phyloP scores from a whole-genome alignment of 2,888 invertebrate species.

The Eubasilissa splendida region DNA sequence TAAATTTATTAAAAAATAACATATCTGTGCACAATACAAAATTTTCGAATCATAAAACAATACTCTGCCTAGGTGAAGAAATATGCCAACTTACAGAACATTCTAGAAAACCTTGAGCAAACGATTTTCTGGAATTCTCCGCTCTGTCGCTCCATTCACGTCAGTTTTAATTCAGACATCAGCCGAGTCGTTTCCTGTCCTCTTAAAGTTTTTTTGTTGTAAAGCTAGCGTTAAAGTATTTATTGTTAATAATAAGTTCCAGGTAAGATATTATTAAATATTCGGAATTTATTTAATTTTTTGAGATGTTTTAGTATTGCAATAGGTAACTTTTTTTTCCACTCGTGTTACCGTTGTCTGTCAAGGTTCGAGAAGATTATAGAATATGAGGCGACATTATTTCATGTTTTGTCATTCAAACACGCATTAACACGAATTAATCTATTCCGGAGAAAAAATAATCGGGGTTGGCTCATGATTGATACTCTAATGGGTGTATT shows the following conservation, averaged over 20 bases:
- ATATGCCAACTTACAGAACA: constrained; percentile 29
- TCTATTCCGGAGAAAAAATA: background rate
- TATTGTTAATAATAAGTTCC: constrained; percentile 29
- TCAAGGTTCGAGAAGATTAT: constrained; percentile 53
- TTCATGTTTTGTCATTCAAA: constrained; percentile 36
- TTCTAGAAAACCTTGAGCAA: constrained; percentile 42
- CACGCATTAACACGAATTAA: background rate
- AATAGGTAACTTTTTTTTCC: background rate
- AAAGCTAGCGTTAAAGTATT: constrained; percentile 14
- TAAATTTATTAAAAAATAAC: too few relatives aligned
- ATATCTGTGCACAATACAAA: too few relatives aligned
- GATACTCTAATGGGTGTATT: background rate
- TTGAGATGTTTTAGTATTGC: background rate
- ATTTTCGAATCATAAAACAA: too few relatives aligned
- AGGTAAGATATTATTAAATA: constrained; percentile 1
- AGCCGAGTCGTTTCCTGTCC: background rate
- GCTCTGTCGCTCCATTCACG: constrained; percentile 40
- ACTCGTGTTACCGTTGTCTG: constrained; percentile 28
- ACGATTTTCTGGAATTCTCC: constrained; percentile 23
- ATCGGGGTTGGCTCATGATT: background rate
- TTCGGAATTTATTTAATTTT: background rate
- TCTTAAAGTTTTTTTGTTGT: constrained; percentile 5
- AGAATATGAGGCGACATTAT: constrained; percentile 32
- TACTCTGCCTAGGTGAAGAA: background rate
- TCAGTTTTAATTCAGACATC: constrained; percentile 41